Conservation (phyloP, 2,797 vertebrate genomes). For the Tokudaia tokunoshimensis region DNA sequence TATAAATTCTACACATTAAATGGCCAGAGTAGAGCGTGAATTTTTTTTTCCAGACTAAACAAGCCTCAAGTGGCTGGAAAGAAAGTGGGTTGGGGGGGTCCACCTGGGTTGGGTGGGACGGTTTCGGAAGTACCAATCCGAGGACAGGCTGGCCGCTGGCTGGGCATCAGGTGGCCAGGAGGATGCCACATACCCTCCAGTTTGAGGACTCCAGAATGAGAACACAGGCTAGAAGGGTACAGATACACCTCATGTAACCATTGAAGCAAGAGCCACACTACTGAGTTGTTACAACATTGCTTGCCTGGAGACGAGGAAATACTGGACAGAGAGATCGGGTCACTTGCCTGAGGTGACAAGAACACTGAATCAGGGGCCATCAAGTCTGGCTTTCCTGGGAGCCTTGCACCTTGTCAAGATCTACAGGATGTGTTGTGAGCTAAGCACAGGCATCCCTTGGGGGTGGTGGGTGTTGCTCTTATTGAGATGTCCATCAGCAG, state of each 20-base stretch:
- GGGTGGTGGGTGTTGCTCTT: fast-evolving
- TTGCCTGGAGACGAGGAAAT: not conserved
- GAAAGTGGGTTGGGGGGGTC: not conserved
- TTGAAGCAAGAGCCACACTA: not conserved
- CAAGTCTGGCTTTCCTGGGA: not conserved
- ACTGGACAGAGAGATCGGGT: not conserved
- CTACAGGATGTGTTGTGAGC: not conserved
- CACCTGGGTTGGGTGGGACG: not conserved
- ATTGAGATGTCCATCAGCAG: fast-evolving
- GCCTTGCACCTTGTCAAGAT: not conserved
- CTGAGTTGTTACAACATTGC: fast-evolving
- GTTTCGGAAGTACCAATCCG: not conserved
- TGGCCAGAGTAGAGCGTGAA: not conserved
- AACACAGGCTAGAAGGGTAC: fast-evolving
- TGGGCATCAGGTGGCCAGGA: not conserved
- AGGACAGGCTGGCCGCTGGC: not conserved
- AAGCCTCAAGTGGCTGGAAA: not conserved
- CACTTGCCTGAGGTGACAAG: fast-evolving
- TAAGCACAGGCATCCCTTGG: fast-evolving
- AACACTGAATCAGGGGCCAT: not conserved
- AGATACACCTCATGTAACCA: fast-evolving
- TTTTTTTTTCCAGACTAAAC: not conserved
- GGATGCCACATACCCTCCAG: not conserved
- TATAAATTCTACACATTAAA: slow-evolving; percentile 77
- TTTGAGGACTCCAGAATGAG: not conserved